Evolutionary conservation across 2,113 vertebrate genomes (phyloP).

Genomic region (Candoia aspera): DNA sequence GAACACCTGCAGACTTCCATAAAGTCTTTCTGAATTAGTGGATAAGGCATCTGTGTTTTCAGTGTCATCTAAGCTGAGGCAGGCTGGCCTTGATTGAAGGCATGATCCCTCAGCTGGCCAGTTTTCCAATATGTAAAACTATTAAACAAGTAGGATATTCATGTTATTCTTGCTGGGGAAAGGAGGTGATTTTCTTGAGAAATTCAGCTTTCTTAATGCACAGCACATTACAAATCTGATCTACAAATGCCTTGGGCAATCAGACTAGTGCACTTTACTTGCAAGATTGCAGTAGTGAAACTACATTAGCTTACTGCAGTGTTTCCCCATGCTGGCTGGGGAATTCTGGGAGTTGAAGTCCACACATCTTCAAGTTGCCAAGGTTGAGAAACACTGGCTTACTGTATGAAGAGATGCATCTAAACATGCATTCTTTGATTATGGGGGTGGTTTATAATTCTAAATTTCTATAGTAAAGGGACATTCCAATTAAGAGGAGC

Average conservation of each 20-base stretch:
- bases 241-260: neutral
- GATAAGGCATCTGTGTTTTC: neutral
- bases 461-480: neutral
- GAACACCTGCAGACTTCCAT: neutral
- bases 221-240: too few relatives aligned
- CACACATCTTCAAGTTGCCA: neutral
- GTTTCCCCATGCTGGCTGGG: neutral
- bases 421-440: neutral
- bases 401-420: too few relatives aligned
- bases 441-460: neutral
- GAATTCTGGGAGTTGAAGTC: neutral
- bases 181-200: neutral
- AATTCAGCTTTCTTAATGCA: neutral
- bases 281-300: neutral
- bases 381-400: neutral
- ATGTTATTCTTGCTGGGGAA: too few relatives aligned
- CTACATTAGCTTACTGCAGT: neutral
- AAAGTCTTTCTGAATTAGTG: neutral
- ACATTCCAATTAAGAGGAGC: neutral
- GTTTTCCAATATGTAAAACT: neutral
- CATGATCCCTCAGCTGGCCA: neutral
- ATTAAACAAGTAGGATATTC: neutral
- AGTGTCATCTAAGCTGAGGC: neutral
- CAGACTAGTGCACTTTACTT: neutral
- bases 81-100: neutral